Evolutionary conservation across 1,140 invertebrate species (phyloP).

Genomic region (Aricia agestis): DNA sequence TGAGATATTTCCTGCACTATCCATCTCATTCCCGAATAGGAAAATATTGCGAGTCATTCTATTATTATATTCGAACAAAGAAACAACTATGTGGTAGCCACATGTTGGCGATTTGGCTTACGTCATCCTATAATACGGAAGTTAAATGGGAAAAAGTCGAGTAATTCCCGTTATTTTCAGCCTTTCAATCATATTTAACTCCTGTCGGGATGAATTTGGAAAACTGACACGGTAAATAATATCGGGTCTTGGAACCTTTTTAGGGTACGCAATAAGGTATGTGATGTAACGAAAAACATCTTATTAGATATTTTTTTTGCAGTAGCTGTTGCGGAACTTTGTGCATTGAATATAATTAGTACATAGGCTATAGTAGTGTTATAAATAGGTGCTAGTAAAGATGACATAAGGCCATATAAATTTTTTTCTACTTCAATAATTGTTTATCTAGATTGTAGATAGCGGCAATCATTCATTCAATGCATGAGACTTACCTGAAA

Average conservation of each 20-base stretch:
- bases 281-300: neutral
- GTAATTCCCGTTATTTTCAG: slow-evolving; percentile 29
- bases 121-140: slow-evolving; percentile 55
- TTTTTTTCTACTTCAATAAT: no score
- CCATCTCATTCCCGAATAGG: slow-evolving; percentile 51
- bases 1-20: slow-evolving; percentile 55
- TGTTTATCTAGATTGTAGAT: no score
- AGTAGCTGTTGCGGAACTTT: neutral
- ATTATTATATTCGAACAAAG: slow-evolving; percentile 67
- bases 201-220: slow-evolving; percentile 18
- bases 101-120: slow-evolving; percentile 54
- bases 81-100: slow-evolving; percentile 45
- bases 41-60: slow-evolving; percentile 61
- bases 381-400: no score
- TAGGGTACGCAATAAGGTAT: neutral
- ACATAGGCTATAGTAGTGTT: no score
- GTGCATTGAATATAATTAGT: no score
- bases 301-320: neutral
- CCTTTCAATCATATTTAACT: slow-evolving; percentile 24
- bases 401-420: no score
- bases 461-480: no score
- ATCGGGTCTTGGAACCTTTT: neutral
- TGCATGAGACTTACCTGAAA: neutral
- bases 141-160: slow-evolving; percentile 43
- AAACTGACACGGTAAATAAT: slow-evolving; percentile 17